Evolutionary conservation across 2,113 vertebrate genomes (phyloP).

Genomic region (Meles meles): DNA sequence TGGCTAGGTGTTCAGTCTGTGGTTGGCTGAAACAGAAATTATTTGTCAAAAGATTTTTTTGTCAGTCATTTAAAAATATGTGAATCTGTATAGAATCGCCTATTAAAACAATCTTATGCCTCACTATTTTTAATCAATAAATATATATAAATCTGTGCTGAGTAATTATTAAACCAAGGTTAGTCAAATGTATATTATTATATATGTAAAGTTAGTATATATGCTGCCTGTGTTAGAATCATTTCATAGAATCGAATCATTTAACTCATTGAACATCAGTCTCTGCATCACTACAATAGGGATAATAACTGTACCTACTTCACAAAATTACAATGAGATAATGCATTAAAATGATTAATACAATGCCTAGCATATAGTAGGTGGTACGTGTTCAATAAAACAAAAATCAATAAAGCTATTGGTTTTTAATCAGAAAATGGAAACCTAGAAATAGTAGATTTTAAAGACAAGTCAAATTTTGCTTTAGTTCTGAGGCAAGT

Average conservation of each 20-base stretch:
- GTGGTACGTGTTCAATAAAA: background rate
- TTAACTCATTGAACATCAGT: background rate
- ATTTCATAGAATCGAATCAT: background rate
- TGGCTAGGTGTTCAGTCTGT: background rate
- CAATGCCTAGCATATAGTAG: background rate
- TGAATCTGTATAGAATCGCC: background rate
- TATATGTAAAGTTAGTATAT: background rate
- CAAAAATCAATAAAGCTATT: background rate
- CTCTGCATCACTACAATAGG: background rate
- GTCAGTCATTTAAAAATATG: constrained; percentile 1
- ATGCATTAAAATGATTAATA: background rate
- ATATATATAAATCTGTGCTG: background rate
- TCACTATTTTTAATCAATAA: background rate
- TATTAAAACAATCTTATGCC: background rate
- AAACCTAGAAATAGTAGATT: background rate
- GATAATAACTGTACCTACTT: background rate
- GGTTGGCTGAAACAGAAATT: background rate
- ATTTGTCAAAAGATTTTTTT: background rate
- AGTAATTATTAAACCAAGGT: background rate
- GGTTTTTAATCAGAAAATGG: constrained; percentile 21
- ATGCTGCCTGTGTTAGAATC: background rate
- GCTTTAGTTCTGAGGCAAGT: background rate
- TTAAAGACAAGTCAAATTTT: background rate
- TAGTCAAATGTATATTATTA: background rate
- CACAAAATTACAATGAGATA: background rate